A percentile compares a stretch with the other conserved stretches of the same genome.
Conservation (phyloP, 2,113 vertebrate genomes). For the Dermatemys mawii region DNA sequence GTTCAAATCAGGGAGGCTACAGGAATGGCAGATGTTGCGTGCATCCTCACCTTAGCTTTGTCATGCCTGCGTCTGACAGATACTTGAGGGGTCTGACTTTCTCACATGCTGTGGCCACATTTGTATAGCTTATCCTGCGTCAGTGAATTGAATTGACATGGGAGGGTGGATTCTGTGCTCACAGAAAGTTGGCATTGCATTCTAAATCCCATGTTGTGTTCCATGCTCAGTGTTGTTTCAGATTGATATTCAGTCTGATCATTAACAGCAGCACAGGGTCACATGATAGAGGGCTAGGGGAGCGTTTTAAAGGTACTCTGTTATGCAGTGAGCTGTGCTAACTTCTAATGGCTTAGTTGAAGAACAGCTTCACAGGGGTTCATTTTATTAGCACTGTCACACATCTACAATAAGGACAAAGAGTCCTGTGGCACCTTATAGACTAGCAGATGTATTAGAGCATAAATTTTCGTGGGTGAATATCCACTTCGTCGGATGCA, state of each 20-base stretch:
- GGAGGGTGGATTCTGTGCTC: background rate
- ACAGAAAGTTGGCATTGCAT: background rate
- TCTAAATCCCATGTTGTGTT: background rate
- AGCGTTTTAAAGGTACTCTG: background rate
- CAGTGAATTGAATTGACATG: background rate
- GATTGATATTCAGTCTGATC: background rate
- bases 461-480: too few relatives aligned
- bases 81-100: accelerated
- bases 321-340: background rate
- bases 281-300: background rate
- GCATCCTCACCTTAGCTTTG: background rate
- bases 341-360: background rate
- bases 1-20: background rate
- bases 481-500: too few relatives aligned
- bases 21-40: background rate
- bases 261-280: background rate
- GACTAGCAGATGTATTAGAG: too few relatives aligned
- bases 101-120: accelerated
- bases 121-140: background rate
- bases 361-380: background rate
- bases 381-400: too few relatives aligned
- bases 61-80: background rate
- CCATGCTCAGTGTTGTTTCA: background rate
- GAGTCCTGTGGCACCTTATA: too few relatives aligned
- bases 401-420: too few relatives aligned